Conservation (phyloP, 2,113 vertebrate genomes). For the Lophotis ruficrista region DNA sequence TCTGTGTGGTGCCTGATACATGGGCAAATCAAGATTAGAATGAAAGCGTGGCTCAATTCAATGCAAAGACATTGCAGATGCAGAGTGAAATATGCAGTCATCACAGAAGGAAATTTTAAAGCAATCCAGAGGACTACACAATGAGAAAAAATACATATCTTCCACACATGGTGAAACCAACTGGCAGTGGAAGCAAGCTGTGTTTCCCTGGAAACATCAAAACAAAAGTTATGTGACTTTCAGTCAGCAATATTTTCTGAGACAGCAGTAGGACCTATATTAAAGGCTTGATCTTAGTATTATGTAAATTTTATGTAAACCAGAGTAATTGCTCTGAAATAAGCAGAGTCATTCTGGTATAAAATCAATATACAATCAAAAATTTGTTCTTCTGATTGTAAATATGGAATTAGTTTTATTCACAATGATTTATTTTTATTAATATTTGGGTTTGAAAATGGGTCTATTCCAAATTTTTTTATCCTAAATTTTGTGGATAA, state of each 20-base stretch:
- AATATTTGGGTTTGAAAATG: background rate
- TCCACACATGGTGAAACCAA: constrained; percentile 34
- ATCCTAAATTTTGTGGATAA: background rate
- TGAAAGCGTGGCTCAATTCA: background rate
- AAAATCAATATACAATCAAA: background rate
- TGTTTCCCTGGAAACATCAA: constrained; percentile 61
- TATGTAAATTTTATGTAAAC: background rate
- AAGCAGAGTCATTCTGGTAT: background rate
- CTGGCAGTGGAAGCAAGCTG: constrained; percentile 16
- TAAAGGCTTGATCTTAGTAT: background rate
- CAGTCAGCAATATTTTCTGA: constrained; percentile 48
- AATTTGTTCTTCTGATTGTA: background rate
- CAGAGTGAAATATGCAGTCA: background rate
- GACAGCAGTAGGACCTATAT: background rate
- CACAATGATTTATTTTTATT: background rate
- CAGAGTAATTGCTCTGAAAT: background rate
- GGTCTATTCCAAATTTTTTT: background rate
- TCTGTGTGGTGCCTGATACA: background rate
- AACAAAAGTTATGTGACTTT: constrained; percentile 59
- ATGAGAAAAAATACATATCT: constrained; percentile 35
- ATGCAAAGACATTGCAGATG: constrained; percentile 4
- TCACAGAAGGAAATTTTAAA: constrained; percentile 19
- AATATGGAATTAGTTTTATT: background rate
- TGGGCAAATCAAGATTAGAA: background rate
- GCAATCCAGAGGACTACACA: background rate